Evolutionary conservation across 1,140 invertebrate genomes (phyloP).

Genomic region (Luehdorfia chinensis): DNA sequence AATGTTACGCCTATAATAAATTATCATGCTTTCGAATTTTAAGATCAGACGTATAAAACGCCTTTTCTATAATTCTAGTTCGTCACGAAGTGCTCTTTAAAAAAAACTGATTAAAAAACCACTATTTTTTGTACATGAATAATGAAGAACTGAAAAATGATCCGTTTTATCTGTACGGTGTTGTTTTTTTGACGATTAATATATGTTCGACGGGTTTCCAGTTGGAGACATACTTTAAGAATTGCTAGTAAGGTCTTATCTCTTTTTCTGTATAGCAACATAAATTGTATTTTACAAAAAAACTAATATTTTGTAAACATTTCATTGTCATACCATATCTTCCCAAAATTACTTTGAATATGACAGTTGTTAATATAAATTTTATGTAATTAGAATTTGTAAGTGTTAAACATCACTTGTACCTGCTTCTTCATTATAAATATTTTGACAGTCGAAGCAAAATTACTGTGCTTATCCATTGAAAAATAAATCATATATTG

Average conservation of each 20-base stretch:
- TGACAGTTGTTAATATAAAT: constrained; percentile 33
- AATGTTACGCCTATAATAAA: constrained; percentile 15
- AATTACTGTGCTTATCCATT: constrained; percentile 74
- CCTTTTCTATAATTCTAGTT: constrained; percentile 1
- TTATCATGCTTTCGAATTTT: neutral
- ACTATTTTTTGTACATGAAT: too few species aligned
- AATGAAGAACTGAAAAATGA: too few species aligned
- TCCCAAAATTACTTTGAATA: constrained; percentile 10
- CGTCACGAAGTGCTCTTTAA: constrained; percentile 4
- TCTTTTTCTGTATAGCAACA: too few species aligned
- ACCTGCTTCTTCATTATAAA: constrained; percentile 71
- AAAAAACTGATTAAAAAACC: too few species aligned
- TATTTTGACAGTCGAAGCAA: constrained; percentile 75
- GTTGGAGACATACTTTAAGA: too few species aligned
- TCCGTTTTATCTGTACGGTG: too few species aligned
- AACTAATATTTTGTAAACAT: neutral
- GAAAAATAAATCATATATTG: constrained; percentile 74
- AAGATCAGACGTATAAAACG: neutral
- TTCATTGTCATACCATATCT: constrained; percentile 1
- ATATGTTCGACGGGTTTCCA: too few species aligned
- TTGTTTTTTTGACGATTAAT: too few species aligned
- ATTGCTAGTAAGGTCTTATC: too few species aligned
- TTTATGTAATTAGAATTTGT: constrained; percentile 52
- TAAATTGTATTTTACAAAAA: constrained; percentile 2
- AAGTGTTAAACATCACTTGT: constrained; percentile 73